Percentiles rank a stretch among this genome's conserved stretches.
These are phyloP conservation scores for Lepidochitona cinerea DNA, from an alignment of 2,888 invertebrate genomes.

Conservation along the genomic window DNA sequence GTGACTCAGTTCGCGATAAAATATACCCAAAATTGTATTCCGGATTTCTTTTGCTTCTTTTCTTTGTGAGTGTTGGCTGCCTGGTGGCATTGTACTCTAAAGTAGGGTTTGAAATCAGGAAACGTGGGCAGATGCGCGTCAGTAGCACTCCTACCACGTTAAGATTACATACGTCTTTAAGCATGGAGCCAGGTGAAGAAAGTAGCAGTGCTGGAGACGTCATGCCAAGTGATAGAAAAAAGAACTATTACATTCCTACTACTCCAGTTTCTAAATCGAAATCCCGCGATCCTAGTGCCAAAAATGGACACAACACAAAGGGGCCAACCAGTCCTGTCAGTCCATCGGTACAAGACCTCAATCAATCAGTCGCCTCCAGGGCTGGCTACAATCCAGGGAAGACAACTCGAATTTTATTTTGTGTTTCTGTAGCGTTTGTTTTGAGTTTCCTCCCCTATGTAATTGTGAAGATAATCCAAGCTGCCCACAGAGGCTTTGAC, in stretches of 20 bases:
- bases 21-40: slow-evolving; percentile 58
- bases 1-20: slow-evolving; percentile 52
- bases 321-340: neutral
- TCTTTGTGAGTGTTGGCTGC: slow-evolving; percentile 49
- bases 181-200: neutral
- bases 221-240: neutral
- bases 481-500: neutral
- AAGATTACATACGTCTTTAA: neutral
- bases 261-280: neutral
- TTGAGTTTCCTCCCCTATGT: slow-evolving; percentile 60
- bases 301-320: neutral
- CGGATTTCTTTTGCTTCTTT: slow-evolving; percentile 55
- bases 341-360: neutral
- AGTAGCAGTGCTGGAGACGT: neutral
- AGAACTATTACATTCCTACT: neutral
- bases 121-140: slow-evolving; percentile 25
- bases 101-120: slow-evolving; percentile 55
- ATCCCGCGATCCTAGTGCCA: neutral
- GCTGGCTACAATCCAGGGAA: slow-evolving; percentile 29
- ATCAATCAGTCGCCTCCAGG: neutral
- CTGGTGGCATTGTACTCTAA: slow-evolving; percentile 55
- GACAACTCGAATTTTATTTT: slow-evolving; percentile 58
- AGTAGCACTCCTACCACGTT: neutral
- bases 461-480: slow-evolving; percentile 33
- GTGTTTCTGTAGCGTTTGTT: slow-evolving; percentile 59